These are phyloP conservation scores for Marmota flaviventris DNA, from an alignment of 2,113 vertebrate species.

Conservation along the genomic window DNA sequence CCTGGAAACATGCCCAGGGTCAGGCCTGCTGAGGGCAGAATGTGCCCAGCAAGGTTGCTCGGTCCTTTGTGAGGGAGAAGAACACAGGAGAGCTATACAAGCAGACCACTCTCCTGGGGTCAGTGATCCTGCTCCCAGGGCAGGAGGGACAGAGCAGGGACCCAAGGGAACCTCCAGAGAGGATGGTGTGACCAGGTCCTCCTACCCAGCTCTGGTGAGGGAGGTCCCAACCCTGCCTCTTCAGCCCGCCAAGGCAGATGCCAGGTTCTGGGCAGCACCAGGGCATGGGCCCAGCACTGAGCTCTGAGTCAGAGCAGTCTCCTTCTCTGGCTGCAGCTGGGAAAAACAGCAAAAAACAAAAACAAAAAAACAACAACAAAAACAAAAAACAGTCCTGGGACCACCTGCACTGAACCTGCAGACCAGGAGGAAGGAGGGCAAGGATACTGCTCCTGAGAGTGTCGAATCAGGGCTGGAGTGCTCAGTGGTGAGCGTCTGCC, in stretches of 20 bases:
- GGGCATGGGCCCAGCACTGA: fast-evolving
- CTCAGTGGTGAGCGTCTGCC: not conserved
- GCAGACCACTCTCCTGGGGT: not conserved
- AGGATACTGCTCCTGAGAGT: not conserved
- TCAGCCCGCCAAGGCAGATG: not conserved
- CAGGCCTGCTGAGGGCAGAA: not conserved
- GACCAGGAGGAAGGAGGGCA: too few species aligned
- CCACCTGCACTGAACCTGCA: too few species aligned
- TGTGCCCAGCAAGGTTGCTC: too few species aligned
- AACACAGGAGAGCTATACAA: not conserved
- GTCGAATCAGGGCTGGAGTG: not conserved
- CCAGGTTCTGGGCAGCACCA: not conserved
- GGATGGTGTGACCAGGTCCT: not conserved
- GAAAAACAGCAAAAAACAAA: not conserved
- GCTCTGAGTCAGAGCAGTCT: not conserved
- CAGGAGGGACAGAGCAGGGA: not conserved
- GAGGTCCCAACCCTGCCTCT: not conserved
- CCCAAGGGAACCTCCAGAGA: not conserved
- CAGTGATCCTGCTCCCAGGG: not conserved
- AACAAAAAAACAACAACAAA: not conserved
- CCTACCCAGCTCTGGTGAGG: fast-evolving
- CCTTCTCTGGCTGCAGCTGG: not conserved
- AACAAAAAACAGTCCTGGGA: not conserved
- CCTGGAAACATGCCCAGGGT: not conserved
- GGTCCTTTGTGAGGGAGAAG: not conserved